Evolutionary conservation across 1,140 invertebrate species (phyloP).

Genomic region (Daktulosphaira vitifoliae): DNA sequence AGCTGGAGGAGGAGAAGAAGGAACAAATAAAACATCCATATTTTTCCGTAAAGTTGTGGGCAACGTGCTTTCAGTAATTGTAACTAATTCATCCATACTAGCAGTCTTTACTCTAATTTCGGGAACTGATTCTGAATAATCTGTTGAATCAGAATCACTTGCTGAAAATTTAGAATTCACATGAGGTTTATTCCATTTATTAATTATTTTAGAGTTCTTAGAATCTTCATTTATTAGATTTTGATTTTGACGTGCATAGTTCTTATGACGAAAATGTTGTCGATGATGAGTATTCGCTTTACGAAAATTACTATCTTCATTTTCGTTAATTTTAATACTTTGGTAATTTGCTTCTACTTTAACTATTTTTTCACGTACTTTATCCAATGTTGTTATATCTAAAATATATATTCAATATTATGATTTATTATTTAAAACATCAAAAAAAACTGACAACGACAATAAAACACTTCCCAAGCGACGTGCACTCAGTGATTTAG

Average conservation of each 20-base stretch:
- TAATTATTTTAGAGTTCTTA: neutral
- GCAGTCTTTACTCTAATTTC: conserved; percentile 3
- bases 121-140: conserved; percentile 5
- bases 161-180: neutral
- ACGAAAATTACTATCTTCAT: too few relatives aligned
- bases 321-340: too few relatives aligned
- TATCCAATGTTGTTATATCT: too few relatives aligned
- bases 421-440: too few relatives aligned
- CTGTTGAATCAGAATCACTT: conserved; percentile 3
- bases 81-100: neutral
- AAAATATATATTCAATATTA: too few relatives aligned
- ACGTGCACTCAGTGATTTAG: too few relatives aligned
- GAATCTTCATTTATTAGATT: neutral
- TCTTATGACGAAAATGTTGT: neutral
- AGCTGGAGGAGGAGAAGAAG: neutral
- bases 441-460: too few relatives aligned
- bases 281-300: too few relatives aligned
- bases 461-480: too few relatives aligned
- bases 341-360: neutral
- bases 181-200: conserved; percentile 20
- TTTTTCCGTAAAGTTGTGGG: too few relatives aligned
- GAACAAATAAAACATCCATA: neutral
- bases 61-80: too few relatives aligned
- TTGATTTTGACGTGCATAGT: neutral
- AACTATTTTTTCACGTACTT: conserved; percentile 14